phyloP scores from a whole-genome alignment of 2,113 vertebrate genomes.

The Rhinoderma darwinii region DNA sequence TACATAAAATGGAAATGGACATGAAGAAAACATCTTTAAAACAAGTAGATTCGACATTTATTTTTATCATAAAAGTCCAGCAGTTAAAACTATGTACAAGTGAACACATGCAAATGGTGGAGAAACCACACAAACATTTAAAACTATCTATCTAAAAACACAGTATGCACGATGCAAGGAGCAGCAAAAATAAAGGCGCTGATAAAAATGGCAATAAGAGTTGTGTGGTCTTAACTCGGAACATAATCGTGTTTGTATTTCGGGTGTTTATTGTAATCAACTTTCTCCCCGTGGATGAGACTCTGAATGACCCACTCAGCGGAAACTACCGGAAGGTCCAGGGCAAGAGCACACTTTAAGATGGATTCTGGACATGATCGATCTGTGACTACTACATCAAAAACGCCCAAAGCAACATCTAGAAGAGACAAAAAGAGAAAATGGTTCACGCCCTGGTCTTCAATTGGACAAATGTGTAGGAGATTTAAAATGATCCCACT shows the following conservation, averaged over 20 bases:
- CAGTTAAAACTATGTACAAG: conserved; percentile 93
- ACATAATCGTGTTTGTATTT: conserved; percentile 81
- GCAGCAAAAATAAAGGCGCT: conserved; percentile 60
- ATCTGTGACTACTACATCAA: conserved; percentile 88
- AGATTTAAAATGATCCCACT: too few species aligned
- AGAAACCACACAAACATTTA: conserved; percentile 79
- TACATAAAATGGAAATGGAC: conserved; percentile 26
- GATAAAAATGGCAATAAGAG: conserved; percentile 8
- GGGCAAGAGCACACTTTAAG: conserved; percentile 79
- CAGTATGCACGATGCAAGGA: conserved; percentile 68
- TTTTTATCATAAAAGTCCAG: conserved; percentile 89
- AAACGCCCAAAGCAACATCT: conserved; percentile 86
- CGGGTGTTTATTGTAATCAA: conserved; percentile 82
- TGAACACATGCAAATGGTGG: conserved; percentile 81
- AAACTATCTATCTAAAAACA: conserved; percentile 69
- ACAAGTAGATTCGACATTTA: conserved; percentile 86
- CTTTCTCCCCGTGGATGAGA: conserved; percentile 84
- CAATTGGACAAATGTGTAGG: too few species aligned
- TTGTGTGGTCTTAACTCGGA: conserved; percentile 64
- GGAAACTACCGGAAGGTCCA: conserved; percentile 85
- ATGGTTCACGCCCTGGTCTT: too few species aligned
- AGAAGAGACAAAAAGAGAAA: conserved; percentile 50
- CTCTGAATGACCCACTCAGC: conserved; percentile 96
- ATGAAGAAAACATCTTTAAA: conserved; percentile 64
- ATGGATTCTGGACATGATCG: conserved; percentile 78